Conservation (phyloP, 1,140 invertebrate species). For the Listronotus oregonensis region DNA sequence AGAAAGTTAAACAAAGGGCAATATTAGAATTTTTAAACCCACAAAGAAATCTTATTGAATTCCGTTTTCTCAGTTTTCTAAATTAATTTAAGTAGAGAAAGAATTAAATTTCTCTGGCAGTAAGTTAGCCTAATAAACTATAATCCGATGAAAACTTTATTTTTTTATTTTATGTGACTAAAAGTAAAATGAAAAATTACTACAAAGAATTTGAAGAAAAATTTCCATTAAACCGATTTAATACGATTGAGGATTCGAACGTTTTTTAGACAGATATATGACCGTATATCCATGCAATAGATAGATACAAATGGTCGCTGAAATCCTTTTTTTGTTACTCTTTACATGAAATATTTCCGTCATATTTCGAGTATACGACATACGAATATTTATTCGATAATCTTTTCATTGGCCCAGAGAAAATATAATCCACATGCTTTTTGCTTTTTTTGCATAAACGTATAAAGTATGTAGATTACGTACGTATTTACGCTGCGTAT, state of each 20-base stretch:
- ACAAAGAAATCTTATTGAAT: too few relatives aligned
- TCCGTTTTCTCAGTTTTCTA: too few relatives aligned
- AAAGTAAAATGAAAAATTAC: slow-evolving; percentile 5
- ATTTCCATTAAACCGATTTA: slow-evolving; percentile 12
- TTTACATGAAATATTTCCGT: slow-evolving; percentile 12
- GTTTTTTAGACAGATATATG: slow-evolving; percentile 16
- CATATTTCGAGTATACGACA: not conserved
- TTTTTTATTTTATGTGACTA: not conserved
- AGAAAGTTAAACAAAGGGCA: too few relatives aligned
- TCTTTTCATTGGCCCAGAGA: too few relatives aligned
- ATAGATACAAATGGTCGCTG: slow-evolving; percentile 15
- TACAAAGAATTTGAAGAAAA: not conserved
- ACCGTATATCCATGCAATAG: slow-evolving; percentile 6
- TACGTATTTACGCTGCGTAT: too few relatives aligned
- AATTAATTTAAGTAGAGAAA: too few relatives aligned
- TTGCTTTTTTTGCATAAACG: too few relatives aligned
- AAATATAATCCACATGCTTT: too few relatives aligned
- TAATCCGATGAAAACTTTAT: not conserved
- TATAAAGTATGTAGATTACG: too few relatives aligned
- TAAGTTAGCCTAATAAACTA: not conserved
- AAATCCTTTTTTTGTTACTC: slow-evolving; percentile 7
- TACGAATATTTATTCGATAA: slow-evolving; percentile 7
- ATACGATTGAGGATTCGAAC: slow-evolving; percentile 9
- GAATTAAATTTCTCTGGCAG: too few relatives aligned
- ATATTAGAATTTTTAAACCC: too few relatives aligned